Evolutionary conservation across 2,888 invertebrate species (phyloP).

Genomic region (Epistrophella euchroma): DNA sequence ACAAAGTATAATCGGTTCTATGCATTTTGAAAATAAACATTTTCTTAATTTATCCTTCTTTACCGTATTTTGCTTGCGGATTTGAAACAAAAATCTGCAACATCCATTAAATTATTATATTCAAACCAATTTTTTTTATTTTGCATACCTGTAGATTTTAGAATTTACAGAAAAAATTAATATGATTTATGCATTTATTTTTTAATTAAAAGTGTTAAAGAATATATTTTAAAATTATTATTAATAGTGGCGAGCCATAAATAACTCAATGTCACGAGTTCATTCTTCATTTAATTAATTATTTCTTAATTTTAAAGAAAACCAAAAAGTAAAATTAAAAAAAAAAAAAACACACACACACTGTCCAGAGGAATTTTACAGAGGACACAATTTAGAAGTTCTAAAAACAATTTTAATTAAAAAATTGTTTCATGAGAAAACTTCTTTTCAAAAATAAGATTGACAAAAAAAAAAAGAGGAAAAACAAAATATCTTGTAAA

Average conservation of each 20-base stretch:
- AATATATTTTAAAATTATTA: background rate
- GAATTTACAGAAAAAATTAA: too few relatives aligned
- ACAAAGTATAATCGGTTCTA: too few relatives aligned
- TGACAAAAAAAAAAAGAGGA: background rate
- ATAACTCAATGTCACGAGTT: background rate
- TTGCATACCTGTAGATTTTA: too few relatives aligned
- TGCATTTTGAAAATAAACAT: too few relatives aligned
- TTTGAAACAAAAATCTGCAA: too few relatives aligned
- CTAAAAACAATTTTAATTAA: slow-evolving; percentile 52
- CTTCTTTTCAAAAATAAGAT: slow-evolving; percentile 1
- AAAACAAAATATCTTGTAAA: slow-evolving; percentile 5
- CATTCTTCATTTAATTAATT: background rate
- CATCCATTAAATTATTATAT: too few relatives aligned
- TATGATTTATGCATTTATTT: too few relatives aligned
- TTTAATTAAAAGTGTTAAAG: too few relatives aligned
- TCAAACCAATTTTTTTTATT: too few relatives aligned
- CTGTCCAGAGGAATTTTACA: background rate
- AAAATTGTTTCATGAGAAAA: slow-evolving; percentile 41
- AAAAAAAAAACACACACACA: background rate
- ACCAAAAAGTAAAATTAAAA: background rate
- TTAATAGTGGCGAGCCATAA: background rate
- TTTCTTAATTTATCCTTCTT: too few relatives aligned
- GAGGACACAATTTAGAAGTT: slow-evolving; percentile 24
- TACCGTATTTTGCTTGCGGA: too few relatives aligned
- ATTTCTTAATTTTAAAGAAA: background rate